A percentile compares a stretch with the other conserved stretches of the same genome.
These are phyloP conservation scores for Muscina levida DNA, from an alignment of 2,888 invertebrate genomes.

Conservation along the genomic window DNA sequence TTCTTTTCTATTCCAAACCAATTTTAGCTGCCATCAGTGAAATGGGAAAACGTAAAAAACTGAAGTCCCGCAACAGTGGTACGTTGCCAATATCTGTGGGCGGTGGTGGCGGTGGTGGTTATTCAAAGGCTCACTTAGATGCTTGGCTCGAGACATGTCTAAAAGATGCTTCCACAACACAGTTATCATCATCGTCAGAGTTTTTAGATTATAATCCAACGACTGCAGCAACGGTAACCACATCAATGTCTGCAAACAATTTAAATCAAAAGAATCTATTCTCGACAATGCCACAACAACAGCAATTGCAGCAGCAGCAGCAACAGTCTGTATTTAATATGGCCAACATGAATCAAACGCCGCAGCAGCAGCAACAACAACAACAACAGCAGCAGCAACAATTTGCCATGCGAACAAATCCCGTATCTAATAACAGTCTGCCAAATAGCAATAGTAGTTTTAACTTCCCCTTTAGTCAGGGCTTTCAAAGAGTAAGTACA, in stretches of 20 bases:
- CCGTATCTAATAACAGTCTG: slow-evolving; percentile 61
- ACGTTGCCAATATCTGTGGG: slow-evolving; percentile 64
- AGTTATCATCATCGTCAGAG: slow-evolving; percentile 78
- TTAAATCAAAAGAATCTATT: slow-evolving; percentile 64
- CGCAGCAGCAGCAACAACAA: slow-evolving; percentile 58
- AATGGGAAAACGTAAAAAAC: slow-evolving; percentile 77
- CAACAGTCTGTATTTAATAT: slow-evolving; percentile 64
- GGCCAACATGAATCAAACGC: slow-evolving; percentile 60
- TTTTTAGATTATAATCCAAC: slow-evolving; percentile 78
- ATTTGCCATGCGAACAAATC: slow-evolving; percentile 72
- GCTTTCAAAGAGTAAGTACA: slow-evolving; percentile 77
- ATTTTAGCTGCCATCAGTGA: slow-evolving; percentile 70
- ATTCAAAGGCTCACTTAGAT: slow-evolving; percentile 78
- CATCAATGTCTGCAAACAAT: slow-evolving; percentile 67
- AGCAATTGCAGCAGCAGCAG: slow-evolving; percentile 65
- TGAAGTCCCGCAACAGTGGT: slow-evolving; percentile 76
- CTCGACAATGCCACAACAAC: slow-evolving; percentile 57
- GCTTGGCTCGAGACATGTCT: slow-evolving; percentile 79
- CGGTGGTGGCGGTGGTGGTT: slow-evolving; percentile 69
- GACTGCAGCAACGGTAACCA: slow-evolving; percentile 64
- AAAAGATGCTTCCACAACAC: slow-evolving; percentile 77
- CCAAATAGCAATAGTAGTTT: slow-evolving; percentile 65
- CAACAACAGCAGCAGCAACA: slow-evolving; percentile 71
- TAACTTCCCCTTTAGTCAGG: slow-evolving; percentile 75
- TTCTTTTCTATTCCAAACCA: slow-evolving; percentile 66